Percentiles rank a stretch among this genome's conserved stretches.
phyloP scores from a whole-genome alignment of 2,888 invertebrate species.

The Sthenelais limicola region DNA sequence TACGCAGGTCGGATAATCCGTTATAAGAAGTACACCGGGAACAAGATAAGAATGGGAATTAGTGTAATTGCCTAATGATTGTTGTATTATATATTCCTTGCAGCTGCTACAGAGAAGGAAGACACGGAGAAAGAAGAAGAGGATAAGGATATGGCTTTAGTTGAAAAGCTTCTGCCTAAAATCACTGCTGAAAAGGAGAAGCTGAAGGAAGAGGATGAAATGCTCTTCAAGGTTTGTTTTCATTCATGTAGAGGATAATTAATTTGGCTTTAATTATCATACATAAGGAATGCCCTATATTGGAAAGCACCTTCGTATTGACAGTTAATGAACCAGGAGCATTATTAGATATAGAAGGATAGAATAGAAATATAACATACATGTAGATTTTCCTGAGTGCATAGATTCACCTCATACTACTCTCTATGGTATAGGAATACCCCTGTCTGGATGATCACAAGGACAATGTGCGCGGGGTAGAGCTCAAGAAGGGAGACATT shows the following conservation, averaged over 20 bases:
- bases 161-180: constrained; percentile 46
- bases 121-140: constrained; percentile 37
- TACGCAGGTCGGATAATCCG: no score
- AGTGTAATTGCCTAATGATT: no score
- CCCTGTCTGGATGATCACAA: constrained; percentile 50
- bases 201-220: constrained; percentile 34
- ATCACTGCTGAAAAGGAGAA: constrained; percentile 47
- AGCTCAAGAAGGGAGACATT: constrained; percentile 56
- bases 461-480: constrained; percentile 49
- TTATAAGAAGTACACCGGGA: no score
- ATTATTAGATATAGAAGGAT: no score
- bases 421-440: constrained; percentile 45
- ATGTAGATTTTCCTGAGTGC: no score
- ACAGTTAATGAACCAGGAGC: no score
- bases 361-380: no score
- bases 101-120: constrained; percentile 43
- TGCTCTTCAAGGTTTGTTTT: constrained; percentile 35
- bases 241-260: neutral
- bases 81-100: constrained; percentile 7
- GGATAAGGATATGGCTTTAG: constrained; percentile 34
- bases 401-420: no score
- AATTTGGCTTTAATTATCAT: no score
- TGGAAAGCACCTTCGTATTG: no score
- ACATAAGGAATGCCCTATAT: no score
- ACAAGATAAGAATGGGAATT: no score